Base-by-base conservation (phyloP, 2,113 vertebrate species). In the Phrynosoma platyrhinos region DNA sequence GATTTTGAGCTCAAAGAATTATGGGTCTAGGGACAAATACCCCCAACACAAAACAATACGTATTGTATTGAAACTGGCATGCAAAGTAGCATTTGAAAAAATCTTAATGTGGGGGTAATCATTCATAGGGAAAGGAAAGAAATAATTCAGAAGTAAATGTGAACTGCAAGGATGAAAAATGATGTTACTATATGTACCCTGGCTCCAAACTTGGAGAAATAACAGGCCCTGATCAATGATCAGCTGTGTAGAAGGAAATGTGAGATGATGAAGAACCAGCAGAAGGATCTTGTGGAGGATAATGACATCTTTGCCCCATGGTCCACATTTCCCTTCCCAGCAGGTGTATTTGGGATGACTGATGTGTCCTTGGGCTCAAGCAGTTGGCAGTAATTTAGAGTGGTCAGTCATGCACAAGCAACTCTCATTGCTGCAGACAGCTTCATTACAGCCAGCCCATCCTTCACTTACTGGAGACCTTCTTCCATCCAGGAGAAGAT, bases 361-460 rank as follows among this genome's bases (percentile, higher is more conserved):
- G 95, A 96, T 97, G 92, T 71, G 86, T 85, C 89, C 91, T 94
- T 92, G 12, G 18, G 91, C n/a, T 5, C 78, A 76, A 88, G 92
- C 84, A 89, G 91, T 95, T 90, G 83, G 90, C 8, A 91, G 88
- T 95, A 94, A 95, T 96, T 96, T 91, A 95, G 91, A 93, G 92
- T 89, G 92, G 87, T 92, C 92, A 91, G 87, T 92, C 92, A 90
- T 86, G 92, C 91, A 91, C 94, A 94, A 90, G 93, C 0, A 53
- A 91, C 88, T 95, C 92, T 78, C 20, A 80, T 83, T 88, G 91
- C 90, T 87, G 91, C 87, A 89, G 91, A 97, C 95, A 94, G 94
- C 96, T 97, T 96, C 96, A 96, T 96, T 96, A 95, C 88, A 83
- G 86, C 66, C 79, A 86, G 13, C 58, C 52, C 87, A 94, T 97